A percentile compares a stretch with the other conserved stretches of the same genome.
These are phyloP conservation scores for Harpalus rubripes DNA, from an alignment of 2,888 invertebrate genomes.

Conservation along the genomic window DNA sequence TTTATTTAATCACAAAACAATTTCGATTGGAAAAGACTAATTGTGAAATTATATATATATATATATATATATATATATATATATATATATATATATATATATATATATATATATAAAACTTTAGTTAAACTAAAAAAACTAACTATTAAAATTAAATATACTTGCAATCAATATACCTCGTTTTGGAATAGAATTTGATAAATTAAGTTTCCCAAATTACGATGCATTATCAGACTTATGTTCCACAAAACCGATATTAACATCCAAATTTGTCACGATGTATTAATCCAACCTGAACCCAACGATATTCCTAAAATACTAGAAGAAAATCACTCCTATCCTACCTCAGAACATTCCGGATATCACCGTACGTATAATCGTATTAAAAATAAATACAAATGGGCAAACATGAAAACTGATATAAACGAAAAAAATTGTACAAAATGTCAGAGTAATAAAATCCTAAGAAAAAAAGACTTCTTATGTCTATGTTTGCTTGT, in stretches of 20 bases:
- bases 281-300: conserved; percentile 51
- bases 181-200: background rate
- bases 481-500: too few relatives aligned
- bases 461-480: conserved; percentile 34
- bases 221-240: conserved; percentile 45
- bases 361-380: conserved; percentile 70
- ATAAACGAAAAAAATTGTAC: conserved; percentile 71
- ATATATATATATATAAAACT: too few relatives aligned
- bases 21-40: too few relatives aligned
- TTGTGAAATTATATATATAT: background rate
- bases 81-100: too few relatives aligned
- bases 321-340: conserved; percentile 69
- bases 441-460: conserved; percentile 71
- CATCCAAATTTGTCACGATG: conserved; percentile 67
- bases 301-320: conserved; percentile 69
- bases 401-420: conserved; percentile 72
- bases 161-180: background rate
- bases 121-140: background rate
- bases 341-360: conserved; percentile 69
- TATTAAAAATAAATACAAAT: conserved; percentile 71
- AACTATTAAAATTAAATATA: conserved; percentile 18
- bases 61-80: too few relatives aligned
- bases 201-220: conserved; percentile 20
- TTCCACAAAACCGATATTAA: background rate
- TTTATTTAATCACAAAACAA: too few relatives aligned